A percentile compares a stretch with the other conserved stretches of the same genome.
phyloP scores from a whole-genome alignment of 37 sponge, comb jelly and placozoan genomes.

The Aplysina aerophoba region DNA sequence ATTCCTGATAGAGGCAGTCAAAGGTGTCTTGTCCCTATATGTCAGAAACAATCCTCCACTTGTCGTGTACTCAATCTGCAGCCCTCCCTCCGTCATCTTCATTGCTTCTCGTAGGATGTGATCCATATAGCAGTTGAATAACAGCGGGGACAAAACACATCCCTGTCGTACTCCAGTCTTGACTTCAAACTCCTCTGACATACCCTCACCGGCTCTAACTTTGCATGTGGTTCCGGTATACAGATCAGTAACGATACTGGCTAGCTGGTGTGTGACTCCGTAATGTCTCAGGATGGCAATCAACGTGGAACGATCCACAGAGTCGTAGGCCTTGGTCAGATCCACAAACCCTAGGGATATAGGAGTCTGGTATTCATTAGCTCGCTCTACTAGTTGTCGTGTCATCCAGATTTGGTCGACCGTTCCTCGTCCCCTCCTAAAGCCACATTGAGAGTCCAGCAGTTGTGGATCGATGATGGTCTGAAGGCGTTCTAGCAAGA shows the following conservation, averaged over 20 bases:
- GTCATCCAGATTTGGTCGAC: slow-evolving; percentile 26
- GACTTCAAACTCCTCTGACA: slow-evolving; percentile 24
- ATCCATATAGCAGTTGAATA: slow-evolving; percentile 29
- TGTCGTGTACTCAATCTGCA: slow-evolving; percentile 5
- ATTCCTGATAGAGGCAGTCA: slow-evolving; percentile 22
- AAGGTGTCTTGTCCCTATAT: slow-evolving; percentile 30
- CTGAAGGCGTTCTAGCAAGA: not conserved
- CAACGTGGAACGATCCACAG: slow-evolving; percentile 5
- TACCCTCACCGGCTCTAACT: slow-evolving; percentile 5
- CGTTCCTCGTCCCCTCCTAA: slow-evolving; percentile 18
- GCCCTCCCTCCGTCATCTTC: slow-evolving; percentile 18
- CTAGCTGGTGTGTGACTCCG: slow-evolving; percentile 10
- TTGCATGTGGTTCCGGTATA: slow-evolving; percentile 12
- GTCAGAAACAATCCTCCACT: slow-evolving; percentile 18
- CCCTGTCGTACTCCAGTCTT: slow-evolving; percentile 28
- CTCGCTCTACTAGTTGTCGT: slow-evolving; percentile 3
- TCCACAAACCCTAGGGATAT: slow-evolving; percentile 5
- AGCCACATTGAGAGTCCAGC: slow-evolving; percentile 23
- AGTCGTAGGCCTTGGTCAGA: slow-evolving; percentile 27
- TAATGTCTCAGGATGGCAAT: slow-evolving; percentile 30
- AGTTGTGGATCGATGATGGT: slow-evolving; percentile 23
- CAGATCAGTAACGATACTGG: slow-evolving; percentile 6
- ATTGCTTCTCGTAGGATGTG: slow-evolving; percentile 11
- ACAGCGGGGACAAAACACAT: slow-evolving; percentile 10
- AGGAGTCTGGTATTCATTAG: slow-evolving; percentile 22